Evolutionary conservation across 2,797 vertebrate species (phyloP), one percentile per base, ranked within the genome.

Genomic region (Mycteria americana): DNA sequence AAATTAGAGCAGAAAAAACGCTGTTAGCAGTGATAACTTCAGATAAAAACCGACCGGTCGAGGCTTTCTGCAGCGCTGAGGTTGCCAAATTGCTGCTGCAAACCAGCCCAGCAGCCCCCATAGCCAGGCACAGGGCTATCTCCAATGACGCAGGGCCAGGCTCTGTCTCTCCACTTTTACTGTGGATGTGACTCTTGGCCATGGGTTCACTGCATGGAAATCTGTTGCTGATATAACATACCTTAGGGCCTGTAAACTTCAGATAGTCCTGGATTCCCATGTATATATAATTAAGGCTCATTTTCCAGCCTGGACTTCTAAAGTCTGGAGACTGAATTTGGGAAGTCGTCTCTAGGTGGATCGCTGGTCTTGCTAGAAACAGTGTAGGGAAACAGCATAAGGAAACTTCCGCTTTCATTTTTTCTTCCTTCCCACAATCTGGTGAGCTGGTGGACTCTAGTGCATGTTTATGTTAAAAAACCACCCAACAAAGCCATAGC

Each of bases 1-100:
- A 85, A 95, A 91, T 39, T 13, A 76, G 68, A 87, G 37, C 37
- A 83, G 56, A 77, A 91, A 56, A 56, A 88, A 80, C 45, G 37
- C 53, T 27, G 56, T 33, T 72, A 85, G 33, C 51, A 68, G 65
- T 46, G 53, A 62, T 30, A 85, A 48, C n/a, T 92, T 80, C 28
- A 64, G 23, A 43, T 4, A 31, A 75, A 89, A 89, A 85, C 25
- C 2, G 1, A 54, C 5, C 1, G 7, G 11, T 43, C 3, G 2
- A 46, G 43, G 57, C 30, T 64, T 74, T 80, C 33, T n/a, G 22
- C 16, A 37, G 21, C 7, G 56, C 59, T 43, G 45, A 68, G 13
- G 18, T 31, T 89, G 43, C 33, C 63, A 73, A 72, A 54, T 11
- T 0, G 1, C 41, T 65, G 39, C 35, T 54, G 43, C 60, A 85